Base-by-base conservation (phyloP, 2,888 invertebrate genomes). In the Cephus nigrinus region DNA sequence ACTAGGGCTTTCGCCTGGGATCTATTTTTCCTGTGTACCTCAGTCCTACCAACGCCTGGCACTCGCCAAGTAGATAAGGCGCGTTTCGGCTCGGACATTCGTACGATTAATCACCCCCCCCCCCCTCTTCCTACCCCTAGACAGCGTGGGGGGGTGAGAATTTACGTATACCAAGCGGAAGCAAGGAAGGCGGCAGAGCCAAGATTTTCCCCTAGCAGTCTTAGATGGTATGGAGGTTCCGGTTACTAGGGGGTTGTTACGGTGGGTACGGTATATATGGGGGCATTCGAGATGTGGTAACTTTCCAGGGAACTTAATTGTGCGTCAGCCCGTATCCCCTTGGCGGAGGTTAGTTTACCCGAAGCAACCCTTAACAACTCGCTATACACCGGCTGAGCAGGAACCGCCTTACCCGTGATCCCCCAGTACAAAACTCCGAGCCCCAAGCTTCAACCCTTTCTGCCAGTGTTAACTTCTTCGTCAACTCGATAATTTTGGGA, bases 201-300 rank as follows among this genome's bases (percentile, higher is more conserved):
- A 55, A 55, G 55, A 23, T 23, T 55, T 55, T 55, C 55, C 55
- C 55, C 9, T 55, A 23, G 9, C 1, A 55, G 23, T 55, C 55
- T 55, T 15, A 23, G 55, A 55, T 55, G 74, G 34, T 69, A 55
- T 72, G 33, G 32, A n/a, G 74, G 32, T 69, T 40, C 74, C 75
- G 79, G 68, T 79, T 80, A 79, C 77, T 76, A 79, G 75, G 74
- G 76, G 76, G 80, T 34, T 40, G 40, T 34, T 55, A 55, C 23
- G 55, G 23, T 3, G 23, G 55, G 55, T 55, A 23, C 9, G 23
- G 2, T 55, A 23, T 55, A 55, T 55, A 55, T 9, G 9, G 23
- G 23, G 9, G 55, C 23, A 55, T 55, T 55, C 23, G 55, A 9
- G 55, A 23, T 23, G 55, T 55, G 55, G 55, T 55, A 55, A 55